Base-by-base conservation (phyloP, 2,888 invertebrate genomes). In the Desoria tigrina region DNA sequence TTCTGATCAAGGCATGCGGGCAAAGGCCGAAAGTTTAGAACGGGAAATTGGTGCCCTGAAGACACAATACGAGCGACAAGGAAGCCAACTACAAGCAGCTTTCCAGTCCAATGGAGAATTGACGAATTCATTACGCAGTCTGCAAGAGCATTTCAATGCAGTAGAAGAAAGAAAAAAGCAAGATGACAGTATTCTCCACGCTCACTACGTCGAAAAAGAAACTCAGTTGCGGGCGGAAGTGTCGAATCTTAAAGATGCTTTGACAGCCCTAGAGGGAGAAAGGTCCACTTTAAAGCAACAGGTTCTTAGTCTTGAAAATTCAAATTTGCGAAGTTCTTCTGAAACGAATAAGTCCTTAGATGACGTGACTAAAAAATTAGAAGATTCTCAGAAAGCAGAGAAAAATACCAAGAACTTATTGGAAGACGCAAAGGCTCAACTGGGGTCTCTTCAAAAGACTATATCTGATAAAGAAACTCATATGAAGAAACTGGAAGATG, bases 401-500 rank as follows among this genome's bases (percentile, higher is more conserved):
- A 71, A 67, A 50, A 71, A 71, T 60, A 56, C 63, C 24, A 71
- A 71, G 53, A 68, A 68, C 59, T 37, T 66, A 27, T 42, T 71
- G 2, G 65, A 68, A 58, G 71, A 71, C 42, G 61, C 68, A 7
- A 63, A 68, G 27, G 39, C 42, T 14, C 60, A 68, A 42, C 21
- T 68, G 6, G 49, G 27, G 21, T 49, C 53, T 16, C 79, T 88
- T 26, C 86, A 88, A 78, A 80, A 82, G 0, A 86, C 88, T 78
- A 78, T 88, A 58, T 81, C 82, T 71, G 83, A 84, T 16, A 85
- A 85, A 67, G 79, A 83, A 1, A 79, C 82, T 66, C 82, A 84
- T 56, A 79, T 81, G 60, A 80, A 81, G 62, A 82, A 83, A 72
- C 78, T 85, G 76, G 80, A 83, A 66, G 85, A 86, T 61, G 86